Percentiles rank a stretch among this genome's conserved stretches.
Evolutionary conservation across 2,888 invertebrate species (phyloP).

Genomic region (Gordius sp.): DNA sequence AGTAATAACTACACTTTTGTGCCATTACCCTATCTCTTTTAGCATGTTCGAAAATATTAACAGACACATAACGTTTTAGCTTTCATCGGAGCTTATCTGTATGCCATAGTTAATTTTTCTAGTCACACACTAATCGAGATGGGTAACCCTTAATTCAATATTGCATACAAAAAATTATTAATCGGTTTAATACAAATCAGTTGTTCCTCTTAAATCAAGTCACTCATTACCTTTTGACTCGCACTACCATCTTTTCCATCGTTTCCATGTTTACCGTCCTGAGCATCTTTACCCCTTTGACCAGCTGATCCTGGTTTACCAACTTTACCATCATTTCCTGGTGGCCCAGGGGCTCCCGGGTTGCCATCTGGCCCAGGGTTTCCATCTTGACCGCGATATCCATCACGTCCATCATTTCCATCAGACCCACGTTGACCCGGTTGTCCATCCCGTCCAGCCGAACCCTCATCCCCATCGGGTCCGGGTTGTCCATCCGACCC

Average conservation of each 20-base stretch:
- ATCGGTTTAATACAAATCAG: too few species aligned
- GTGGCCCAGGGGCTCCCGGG: slow-evolving; percentile 12
- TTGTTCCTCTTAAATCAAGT: too few species aligned
- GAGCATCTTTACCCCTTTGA: neutral
- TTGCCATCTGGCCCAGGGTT: slow-evolving; percentile 19
- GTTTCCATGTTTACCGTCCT: neutral
- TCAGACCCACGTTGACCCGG: slow-evolving; percentile 19
- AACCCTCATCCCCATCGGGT: slow-evolving; percentile 21
- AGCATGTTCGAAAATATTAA: too few species aligned
- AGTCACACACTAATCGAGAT: too few species aligned
- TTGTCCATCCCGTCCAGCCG: slow-evolving; percentile 22
- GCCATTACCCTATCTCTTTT: too few species aligned
- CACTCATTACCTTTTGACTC: slow-evolving; percentile 6
- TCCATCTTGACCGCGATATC: slow-evolving; percentile 20
- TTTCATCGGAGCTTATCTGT: too few species aligned
- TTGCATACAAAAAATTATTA: too few species aligned
- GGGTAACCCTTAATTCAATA: too few species aligned
- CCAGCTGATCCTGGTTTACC: neutral
- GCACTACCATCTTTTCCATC: slow-evolving; percentile 10
- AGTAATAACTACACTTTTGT: too few species aligned
- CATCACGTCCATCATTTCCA: slow-evolving; percentile 19
- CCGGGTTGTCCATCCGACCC: slow-evolving; percentile 22
- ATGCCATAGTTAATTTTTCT: too few species aligned
- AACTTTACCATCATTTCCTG: neutral
- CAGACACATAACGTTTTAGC: too few species aligned